A percentile compares a stretch with the other conserved stretches of the same genome.
phyloP scores from a whole-genome alignment of 1,140 invertebrate genomes.

The Drepana arcuata region DNA sequence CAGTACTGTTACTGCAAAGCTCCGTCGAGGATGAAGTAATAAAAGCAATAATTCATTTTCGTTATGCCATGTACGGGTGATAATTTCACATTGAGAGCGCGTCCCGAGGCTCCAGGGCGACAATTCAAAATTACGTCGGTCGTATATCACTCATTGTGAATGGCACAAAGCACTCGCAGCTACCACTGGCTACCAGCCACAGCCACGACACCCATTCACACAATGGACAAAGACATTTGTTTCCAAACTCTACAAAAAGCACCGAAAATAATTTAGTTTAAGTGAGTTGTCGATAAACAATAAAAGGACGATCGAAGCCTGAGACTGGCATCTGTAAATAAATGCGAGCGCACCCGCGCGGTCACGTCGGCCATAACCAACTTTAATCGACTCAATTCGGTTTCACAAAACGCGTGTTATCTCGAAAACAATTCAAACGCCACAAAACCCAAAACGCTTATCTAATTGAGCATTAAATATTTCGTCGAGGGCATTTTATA shows the following conservation, averaged over 20 bases:
- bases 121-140: slow-evolving; percentile 63
- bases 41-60: slow-evolving; percentile 68
- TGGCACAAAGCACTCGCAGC: slow-evolving; percentile 51
- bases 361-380: slow-evolving; percentile 22
- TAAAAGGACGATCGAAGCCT: slow-evolving; percentile 25
- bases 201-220: slow-evolving; percentile 48
- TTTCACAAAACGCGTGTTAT: slow-evolving; percentile 48
- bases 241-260: slow-evolving; percentile 56
- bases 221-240: slow-evolving; percentile 61
- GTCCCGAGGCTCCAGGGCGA: slow-evolving; percentile 37
- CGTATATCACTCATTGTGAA: slow-evolving; percentile 69
- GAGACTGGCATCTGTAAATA: slow-evolving; percentile 21
- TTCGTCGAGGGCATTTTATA: slow-evolving; percentile 65
- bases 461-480: slow-evolving; percentile 70
- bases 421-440: slow-evolving; percentile 58
- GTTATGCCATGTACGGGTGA: slow-evolving; percentile 64
- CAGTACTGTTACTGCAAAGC: no score
- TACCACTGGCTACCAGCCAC: slow-evolving; percentile 53
- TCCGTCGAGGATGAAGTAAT: slow-evolving; percentile 21
- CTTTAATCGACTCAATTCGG: slow-evolving; percentile 35
- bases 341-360: slow-evolving; percentile 25
- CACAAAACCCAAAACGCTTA: slow-evolving; percentile 64
- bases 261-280: slow-evolving; percentile 51
- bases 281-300: slow-evolving; percentile 40
- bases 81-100: slow-evolving; percentile 58